Percentiles rank a stretch among this genome's conserved stretches.
Conservation (phyloP, 2,113 vertebrate species). For the Pampusana beccarii region DNA sequence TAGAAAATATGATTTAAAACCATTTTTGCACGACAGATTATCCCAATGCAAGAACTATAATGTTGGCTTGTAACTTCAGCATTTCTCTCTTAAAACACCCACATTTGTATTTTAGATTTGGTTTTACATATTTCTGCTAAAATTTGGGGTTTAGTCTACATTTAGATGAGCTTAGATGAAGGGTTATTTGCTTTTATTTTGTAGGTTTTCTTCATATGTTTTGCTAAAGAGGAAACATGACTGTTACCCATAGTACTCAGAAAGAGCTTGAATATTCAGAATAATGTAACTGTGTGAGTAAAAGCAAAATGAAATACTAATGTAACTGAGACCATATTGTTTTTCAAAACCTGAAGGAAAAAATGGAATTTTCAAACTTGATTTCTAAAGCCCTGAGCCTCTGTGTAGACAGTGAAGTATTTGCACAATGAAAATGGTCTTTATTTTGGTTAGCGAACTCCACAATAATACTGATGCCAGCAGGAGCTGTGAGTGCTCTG, state of each 20-base stretch:
- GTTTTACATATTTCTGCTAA: not conserved
- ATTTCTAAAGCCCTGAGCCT: not conserved
- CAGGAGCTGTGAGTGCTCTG: not conserved
- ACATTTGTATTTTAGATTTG: not conserved
- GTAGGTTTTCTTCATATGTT: not conserved
- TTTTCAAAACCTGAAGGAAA: not conserved
- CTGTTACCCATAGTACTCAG: not conserved
- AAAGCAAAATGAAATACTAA: not conserved
- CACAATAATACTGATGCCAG: not conserved
- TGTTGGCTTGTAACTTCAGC: not conserved
- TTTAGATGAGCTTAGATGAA: not conserved
- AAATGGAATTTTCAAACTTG: not conserved
- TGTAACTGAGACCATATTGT: not conserved
- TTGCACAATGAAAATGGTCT: not conserved
- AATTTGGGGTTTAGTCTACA: not conserved
- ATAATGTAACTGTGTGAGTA: not conserved
- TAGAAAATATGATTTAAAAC: not conserved
- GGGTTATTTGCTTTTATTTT: not conserved
- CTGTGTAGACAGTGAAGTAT: not conserved
- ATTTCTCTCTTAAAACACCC: not conserved
- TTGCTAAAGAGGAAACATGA: not conserved
- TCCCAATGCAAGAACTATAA: not conserved
- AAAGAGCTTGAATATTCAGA: not conserved
- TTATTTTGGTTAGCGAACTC: not conserved
- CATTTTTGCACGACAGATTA: not conserved